Evolutionary conservation across 2,888 invertebrate genomes (phyloP).

Genomic region (Trachelus tabidus): DNA sequence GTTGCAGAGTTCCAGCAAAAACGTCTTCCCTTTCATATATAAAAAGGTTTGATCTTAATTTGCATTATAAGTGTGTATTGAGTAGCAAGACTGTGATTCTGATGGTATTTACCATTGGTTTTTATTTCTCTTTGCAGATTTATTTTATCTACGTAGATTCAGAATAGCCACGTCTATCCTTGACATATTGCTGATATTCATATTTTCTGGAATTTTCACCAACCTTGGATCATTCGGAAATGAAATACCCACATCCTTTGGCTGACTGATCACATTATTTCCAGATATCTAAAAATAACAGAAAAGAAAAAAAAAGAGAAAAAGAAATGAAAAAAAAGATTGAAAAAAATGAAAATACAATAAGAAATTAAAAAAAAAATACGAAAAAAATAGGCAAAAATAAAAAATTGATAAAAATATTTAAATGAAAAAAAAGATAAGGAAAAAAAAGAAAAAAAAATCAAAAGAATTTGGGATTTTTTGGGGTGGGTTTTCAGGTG

Average conservation of each 20-base stretch:
- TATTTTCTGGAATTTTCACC: neutral
- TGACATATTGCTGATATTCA: neutral
- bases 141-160: neutral
- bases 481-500: slow-evolving; percentile 14
- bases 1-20: slow-evolving; percentile 52
- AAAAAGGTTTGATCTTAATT: slow-evolving; percentile 31
- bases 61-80: neutral
- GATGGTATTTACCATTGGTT: slow-evolving; percentile 14
- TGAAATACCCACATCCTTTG: neutral
- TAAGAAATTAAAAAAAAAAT: slow-evolving; percentile 7
- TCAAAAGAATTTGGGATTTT: slow-evolving; percentile 11
- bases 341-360: neutral
- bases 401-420: slow-evolving; percentile 2
- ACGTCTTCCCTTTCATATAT: slow-evolving; percentile 24
- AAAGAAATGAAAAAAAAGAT: slow-evolving; percentile 12
- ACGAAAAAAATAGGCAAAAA: slow-evolving; percentile 6
- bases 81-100: neutral
- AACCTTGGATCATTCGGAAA: neutral
- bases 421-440: slow-evolving; percentile 4
- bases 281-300: neutral
- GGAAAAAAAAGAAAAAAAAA: slow-evolving; percentile 8
- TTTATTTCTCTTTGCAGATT: slow-evolving; percentile 26
- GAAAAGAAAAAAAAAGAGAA: slow-evolving; percentile 19
- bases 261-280: neutral
- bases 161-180: neutral